Conservation (phyloP, 2,113 vertebrate species). For the Mesocricetus auratus region DNA sequence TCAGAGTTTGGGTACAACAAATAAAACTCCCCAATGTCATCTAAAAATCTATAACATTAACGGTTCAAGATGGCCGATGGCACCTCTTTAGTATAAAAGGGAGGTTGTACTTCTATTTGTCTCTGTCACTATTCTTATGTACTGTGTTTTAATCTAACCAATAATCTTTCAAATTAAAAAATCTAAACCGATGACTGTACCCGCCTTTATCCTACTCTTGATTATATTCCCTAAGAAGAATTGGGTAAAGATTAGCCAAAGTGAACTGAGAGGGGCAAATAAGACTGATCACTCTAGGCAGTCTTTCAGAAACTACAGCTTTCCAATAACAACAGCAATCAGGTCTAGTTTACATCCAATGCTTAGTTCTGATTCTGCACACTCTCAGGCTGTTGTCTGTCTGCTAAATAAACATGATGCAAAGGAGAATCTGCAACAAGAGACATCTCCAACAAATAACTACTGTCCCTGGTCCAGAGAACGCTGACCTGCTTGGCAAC, state of each 20-base stretch:
- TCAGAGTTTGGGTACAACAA: no score
- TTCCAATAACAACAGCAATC: not conserved
- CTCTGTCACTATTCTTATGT: not conserved
- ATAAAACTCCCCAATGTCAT: not conserved
- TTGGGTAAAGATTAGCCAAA: not conserved
- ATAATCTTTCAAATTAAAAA: not conserved
- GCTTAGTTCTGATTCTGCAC: constrained; percentile 17
- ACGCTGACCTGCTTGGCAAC: not conserved
- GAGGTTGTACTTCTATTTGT: not conserved
- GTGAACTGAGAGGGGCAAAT: not conserved
- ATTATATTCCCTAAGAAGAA: not conserved
- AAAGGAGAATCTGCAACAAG: not conserved
- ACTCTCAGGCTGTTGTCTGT: not conserved
- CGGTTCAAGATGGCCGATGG: not conserved
- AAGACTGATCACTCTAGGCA: not conserved
- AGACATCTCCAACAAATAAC: constrained; percentile 41
- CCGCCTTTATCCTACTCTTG: not conserved
- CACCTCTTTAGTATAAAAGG: not conserved
- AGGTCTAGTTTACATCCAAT: not conserved
- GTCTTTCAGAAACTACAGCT: not conserved
- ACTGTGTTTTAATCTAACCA: not conserved
- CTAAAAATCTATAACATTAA: not conserved
- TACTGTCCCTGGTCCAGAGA: not conserved
- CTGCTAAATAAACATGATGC: constrained; percentile 34
- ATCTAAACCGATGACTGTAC: not conserved